These are phyloP conservation scores for Oryctes rhinoceros DNA, from an alignment of 1,140 invertebrate species.

Conservation along the genomic window DNA sequence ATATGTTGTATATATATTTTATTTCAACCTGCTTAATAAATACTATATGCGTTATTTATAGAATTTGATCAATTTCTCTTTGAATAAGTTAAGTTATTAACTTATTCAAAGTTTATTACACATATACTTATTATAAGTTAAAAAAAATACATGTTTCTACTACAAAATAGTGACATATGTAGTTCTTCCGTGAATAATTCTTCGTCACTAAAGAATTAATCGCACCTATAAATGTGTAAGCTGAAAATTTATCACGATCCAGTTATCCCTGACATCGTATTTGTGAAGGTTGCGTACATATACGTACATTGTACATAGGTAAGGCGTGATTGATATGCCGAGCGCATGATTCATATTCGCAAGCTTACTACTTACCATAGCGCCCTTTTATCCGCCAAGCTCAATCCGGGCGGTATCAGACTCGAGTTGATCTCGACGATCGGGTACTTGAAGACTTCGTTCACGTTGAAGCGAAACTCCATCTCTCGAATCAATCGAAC, in stretches of 20 bases:
- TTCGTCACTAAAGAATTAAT: neutral
- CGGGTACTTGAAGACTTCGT: conserved; percentile 65
- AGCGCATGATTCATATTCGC: conserved; percentile 19
- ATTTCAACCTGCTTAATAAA: no score
- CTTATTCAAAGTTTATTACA: no score
- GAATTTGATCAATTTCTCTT: no score
- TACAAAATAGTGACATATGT: neutral
- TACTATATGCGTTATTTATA: no score
- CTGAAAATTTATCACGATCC: conserved; percentile 22
- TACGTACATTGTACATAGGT: no score
- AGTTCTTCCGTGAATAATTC: neutral
- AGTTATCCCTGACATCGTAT: conserved; percentile 42
- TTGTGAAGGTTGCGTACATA: conserved; percentile 34
- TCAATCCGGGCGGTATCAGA: conserved; percentile 68
- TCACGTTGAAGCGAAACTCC: conserved; percentile 72
- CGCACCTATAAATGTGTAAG: neutral
- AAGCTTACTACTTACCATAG: conserved; percentile 63
- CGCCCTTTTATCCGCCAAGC: conserved; percentile 65
- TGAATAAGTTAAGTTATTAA: no score
- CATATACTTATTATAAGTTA: no score
- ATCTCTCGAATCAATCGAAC: conserved; percentile 54
- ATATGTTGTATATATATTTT: no score
- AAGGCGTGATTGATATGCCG: neutral
- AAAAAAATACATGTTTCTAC: no score
- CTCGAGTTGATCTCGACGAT: conserved; percentile 69